These are phyloP conservation scores for Myodes glareolus DNA, from an alignment of 2,113 vertebrate species.

Conservation along the genomic window DNA sequence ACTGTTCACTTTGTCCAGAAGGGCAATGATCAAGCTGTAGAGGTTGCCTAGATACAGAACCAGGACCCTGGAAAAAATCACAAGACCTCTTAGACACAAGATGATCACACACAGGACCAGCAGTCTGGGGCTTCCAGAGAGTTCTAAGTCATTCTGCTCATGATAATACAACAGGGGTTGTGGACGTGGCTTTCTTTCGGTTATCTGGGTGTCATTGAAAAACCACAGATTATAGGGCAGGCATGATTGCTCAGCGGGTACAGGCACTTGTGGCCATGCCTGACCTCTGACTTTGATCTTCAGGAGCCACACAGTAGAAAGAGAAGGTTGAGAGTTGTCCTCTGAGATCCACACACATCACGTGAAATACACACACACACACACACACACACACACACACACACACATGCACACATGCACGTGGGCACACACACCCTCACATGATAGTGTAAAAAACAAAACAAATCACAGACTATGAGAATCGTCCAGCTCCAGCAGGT, in stretches of 20 bases:
- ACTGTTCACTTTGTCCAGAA: conserved; percentile 96
- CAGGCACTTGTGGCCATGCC: neutral
- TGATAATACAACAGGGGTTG: neutral
- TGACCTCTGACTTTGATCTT: neutral
- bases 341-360: neutral
- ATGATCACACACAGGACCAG: accelerated
- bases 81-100: neutral
- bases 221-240: neutral
- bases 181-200: neutral
- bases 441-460: neutral
- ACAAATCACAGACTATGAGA: neutral
- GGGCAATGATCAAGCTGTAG: conserved; percentile 98
- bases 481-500: neutral
- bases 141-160: accelerated
- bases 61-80: conserved; percentile 91
- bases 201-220: accelerated
- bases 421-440: neutral
- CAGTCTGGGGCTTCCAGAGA: accelerated
- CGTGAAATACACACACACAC: neutral
- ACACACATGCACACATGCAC: neutral
- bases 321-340: neutral
- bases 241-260: neutral
- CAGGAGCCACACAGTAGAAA: neutral
- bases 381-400: neutral
- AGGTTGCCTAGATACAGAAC: conserved; percentile 99